Evolutionary conservation across 2,888 invertebrate genomes (phyloP).

Genomic region (Thymelicus sylvestris): DNA sequence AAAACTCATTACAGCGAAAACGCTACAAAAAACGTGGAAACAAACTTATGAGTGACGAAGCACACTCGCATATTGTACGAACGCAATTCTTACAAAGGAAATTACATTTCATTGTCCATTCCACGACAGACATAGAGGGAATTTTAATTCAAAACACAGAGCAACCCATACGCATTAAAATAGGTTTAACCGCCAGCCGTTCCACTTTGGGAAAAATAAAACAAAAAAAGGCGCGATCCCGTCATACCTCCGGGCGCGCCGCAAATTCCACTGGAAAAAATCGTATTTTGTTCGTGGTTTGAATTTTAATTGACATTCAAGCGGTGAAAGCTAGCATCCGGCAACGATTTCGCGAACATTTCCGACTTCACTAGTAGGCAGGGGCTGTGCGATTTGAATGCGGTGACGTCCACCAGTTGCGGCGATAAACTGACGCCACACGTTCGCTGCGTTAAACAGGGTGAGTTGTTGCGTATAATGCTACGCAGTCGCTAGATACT

Average conservation of each 20-base stretch:
- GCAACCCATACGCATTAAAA: slow-evolving; percentile 83
- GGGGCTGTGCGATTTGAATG: slow-evolving; percentile 50
- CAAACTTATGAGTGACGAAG: slow-evolving; percentile 27
- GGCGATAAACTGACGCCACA: slow-evolving; percentile 64
- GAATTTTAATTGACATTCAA: slow-evolving; percentile 85
- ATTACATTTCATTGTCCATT: slow-evolving; percentile 78
- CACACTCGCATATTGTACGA: slow-evolving; percentile 22
- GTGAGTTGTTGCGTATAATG: slow-evolving; percentile 15
- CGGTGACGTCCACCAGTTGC: slow-evolving; percentile 63
- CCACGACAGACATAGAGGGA: slow-evolving; percentile 62
- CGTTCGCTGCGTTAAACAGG: slow-evolving; percentile 52
- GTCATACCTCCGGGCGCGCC: slow-evolving; percentile 80
- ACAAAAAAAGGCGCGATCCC: slow-evolving; percentile 81
- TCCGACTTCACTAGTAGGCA: slow-evolving; percentile 66
- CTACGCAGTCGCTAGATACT: neutral
- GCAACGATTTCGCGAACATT: slow-evolving; percentile 66
- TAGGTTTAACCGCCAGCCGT: slow-evolving; percentile 83
- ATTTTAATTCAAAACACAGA: slow-evolving; percentile 83
- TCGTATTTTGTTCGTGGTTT: slow-evolving; percentile 85
- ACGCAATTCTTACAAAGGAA: slow-evolving; percentile 64
- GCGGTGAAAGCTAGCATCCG: slow-evolving; percentile 59
- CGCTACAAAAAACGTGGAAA: slow-evolving; percentile 35
- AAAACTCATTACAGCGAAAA: slow-evolving; percentile 19
- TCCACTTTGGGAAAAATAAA: slow-evolving; percentile 80
- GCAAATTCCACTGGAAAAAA: slow-evolving; percentile 84